Base-by-base conservation (phyloP, 2,797 vertebrate genomes). In the Sebastes wilsoni region DNA sequence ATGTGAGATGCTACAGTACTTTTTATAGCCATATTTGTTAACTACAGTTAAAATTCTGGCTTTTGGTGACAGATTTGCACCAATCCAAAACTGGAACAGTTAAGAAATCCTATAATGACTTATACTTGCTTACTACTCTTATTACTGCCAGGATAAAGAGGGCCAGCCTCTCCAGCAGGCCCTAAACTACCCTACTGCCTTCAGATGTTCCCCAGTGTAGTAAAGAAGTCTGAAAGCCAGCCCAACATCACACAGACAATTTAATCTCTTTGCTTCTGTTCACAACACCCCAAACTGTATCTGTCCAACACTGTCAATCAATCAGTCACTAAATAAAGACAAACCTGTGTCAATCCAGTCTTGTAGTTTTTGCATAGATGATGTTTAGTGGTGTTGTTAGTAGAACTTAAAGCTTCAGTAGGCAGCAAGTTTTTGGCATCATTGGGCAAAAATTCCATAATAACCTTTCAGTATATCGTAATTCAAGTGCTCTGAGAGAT, bases 281-380 rank as follows among this genome's bases (percentile, higher is more conserved):
- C 61, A 72, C 46, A 46, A 81, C 66, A 34, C 52, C 55, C 55
- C 22, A 68, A 36, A 72, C 72, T 83, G 68, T 80, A 60, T 80
- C 64, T 80, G 75, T 88, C 64, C 54, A 85, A 79, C 73, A 77
- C 62, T 82, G 72, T 90, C 79, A 86, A 81, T 81, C 66, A 72
- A 62, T 46, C 62, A 61, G 61, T 86, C 80, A 70, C 73, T 58
- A 62, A 94, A 94, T 93, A 94, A 94, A 94, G 79, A 75, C 49
- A 85, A 82, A 80, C 58, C 36, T 85, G 82, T 83, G 72, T 92
- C 70, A 62, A 71, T 62, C 68, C 62, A 25, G 67, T 7, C 54
- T 18, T 16, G 62, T 65, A 9, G 30, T 64, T 62, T 23, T 64
- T 36, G 49, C 23, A 9, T 22, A 25, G 2, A 54, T 73, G 55